Base-by-base conservation (phyloP, 30 jellyfish, hydroid and myxozoan genomes). In the Nemopilema nomurai region DNA sequence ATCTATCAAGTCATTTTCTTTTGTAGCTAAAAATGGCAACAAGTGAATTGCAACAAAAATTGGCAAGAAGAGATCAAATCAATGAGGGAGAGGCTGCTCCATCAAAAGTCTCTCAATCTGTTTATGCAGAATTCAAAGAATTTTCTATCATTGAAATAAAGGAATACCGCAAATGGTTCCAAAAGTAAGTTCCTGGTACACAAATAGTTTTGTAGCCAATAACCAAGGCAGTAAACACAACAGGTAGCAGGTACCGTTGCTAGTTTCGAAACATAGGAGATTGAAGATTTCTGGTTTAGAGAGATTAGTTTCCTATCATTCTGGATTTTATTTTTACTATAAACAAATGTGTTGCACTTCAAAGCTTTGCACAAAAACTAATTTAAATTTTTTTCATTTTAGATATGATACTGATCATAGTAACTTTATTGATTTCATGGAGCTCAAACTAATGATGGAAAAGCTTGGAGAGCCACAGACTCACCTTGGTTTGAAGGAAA, bases 401-500 rank as follows among this genome's bases (percentile, higher is more conserved):
- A 92, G 98, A 51, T 92, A 92, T 79, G 98, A 92, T 73, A 64
- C 64, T 16, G 98, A 92, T 76, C 71, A 82, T 22, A 81, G 91
- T 80, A 76, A 87, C 29, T 92, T 81, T 77, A 87, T 92, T 82
- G 97, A 88, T 74, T 84, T 88, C 62, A 78, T 74, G 93, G 98
- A 92, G 50, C 67, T 92, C 63, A 96, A 92, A 65, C 80, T 87
- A 28, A 92, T 92, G 98, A 92, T 92, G 98, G 98, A 92, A 75
- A 92, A 92, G 32, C 89, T 92, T 8, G 96, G 84, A 51, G 98
- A 96, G 64, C 98, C 98, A 13, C 98, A 92, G 67, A 92, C 98
- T 33, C 92, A 80, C 67, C 77, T 92, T 41, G 97, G 91, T 18
- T 88, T 92, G 84, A 92, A 92, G 63, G 96, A 95, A 49, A 92